phyloP scores from a whole-genome alignment of 2,797 vertebrate species.

The Heliangelus exortis region DNA sequence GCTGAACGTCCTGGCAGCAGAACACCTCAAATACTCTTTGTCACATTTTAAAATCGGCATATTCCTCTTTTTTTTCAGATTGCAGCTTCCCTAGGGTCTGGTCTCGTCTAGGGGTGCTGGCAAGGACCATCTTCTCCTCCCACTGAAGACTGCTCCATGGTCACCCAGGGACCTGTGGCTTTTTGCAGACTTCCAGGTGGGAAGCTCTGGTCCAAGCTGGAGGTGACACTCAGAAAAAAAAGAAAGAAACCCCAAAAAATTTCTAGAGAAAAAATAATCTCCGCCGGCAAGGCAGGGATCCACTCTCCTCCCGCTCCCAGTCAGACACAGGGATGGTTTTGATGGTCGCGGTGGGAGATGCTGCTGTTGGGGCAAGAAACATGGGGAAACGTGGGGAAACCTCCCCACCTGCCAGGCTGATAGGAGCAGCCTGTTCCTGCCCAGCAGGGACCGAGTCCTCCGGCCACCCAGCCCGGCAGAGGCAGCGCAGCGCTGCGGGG shows the following conservation, averaged over 20 bases:
- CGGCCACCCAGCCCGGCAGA: not conserved
- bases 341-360: not conserved
- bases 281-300: not conserved
- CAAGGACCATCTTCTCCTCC: fast-evolving
- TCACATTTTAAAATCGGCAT: not conserved
- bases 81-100: not conserved
- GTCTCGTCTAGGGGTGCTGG: fast-evolving
- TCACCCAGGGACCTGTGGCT: fast-evolving
- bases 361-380: not conserved
- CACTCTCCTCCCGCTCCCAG: not conserved
- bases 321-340: not conserved
- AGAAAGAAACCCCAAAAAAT: too few relatives aligned
- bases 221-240: not conserved
- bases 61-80: not conserved
- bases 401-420: too few relatives aligned
- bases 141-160: too few relatives aligned
- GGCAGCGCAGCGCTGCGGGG: fast-evolving
- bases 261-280: not conserved
- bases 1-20: fast-evolving
- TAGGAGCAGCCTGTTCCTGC: too few relatives aligned
- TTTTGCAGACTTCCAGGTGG: not conserved
- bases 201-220: not conserved
- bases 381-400: too few relatives aligned
- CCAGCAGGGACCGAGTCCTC: too few relatives aligned
- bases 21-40: not conserved